These are phyloP conservation scores for Myripristis murdjan DNA, from an alignment of 2,797 vertebrate species.

Conservation along the genomic window DNA sequence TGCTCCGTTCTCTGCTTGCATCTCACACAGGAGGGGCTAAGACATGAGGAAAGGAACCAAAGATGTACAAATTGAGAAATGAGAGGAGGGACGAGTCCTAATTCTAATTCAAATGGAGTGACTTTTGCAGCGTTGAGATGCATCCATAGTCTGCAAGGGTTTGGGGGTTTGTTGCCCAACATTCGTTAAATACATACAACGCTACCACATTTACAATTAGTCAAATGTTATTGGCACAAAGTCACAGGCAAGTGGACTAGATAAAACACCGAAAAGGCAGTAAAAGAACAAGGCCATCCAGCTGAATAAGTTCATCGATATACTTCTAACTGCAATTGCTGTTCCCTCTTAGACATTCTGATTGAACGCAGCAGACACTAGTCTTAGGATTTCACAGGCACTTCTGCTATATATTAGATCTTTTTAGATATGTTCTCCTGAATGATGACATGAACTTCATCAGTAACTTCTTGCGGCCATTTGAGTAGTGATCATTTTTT, in stretches of 20 bases:
- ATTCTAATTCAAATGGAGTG: too few species aligned
- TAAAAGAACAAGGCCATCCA: neutral
- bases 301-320: constrained; percentile 10
- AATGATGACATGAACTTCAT: too few species aligned
- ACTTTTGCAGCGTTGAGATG: constrained; percentile 7
- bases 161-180: neutral
- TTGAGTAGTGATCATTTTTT: too few species aligned
- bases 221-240: constrained; percentile 33
- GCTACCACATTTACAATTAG: constrained; percentile 11
- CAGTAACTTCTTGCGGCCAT: too few species aligned
- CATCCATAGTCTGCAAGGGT: neutral
- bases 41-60: too few species aligned
- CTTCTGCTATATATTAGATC: neutral
- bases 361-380: constrained; percentile 3
- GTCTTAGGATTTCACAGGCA: constrained; percentile 5
- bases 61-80: too few species aligned
- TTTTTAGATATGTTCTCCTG: neutral
- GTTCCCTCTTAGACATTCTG: neutral
- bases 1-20: too few species aligned
- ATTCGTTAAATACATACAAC: constrained; percentile 21
- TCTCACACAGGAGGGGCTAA: too few species aligned
- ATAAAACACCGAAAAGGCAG: constrained; percentile 33
- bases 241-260: constrained; percentile 6
- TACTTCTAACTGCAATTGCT: neutral
- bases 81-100: too few species aligned